Evolutionary conservation across 2,797 vertebrate genomes (phyloP).

Genomic region (Pseudotriccus pelzelni): DNA sequence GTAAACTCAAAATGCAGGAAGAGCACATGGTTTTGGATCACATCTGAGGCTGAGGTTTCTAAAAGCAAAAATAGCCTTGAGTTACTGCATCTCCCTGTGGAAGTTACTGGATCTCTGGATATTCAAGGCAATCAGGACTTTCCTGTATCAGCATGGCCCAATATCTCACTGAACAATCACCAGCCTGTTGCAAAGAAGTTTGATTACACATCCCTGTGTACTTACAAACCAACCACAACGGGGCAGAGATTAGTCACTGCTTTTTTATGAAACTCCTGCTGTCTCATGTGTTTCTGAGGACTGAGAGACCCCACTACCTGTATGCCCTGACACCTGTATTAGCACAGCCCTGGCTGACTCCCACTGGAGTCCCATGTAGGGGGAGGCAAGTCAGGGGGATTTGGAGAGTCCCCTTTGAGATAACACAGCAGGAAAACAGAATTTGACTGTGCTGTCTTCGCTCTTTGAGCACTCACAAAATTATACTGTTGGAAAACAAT

Average conservation of each 20-base stretch:
- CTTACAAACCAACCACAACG: background rate
- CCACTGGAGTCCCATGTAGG: background rate
- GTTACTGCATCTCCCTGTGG: background rate
- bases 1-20: background rate
- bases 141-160: accelerated
- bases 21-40: background rate
- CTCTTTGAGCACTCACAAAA: background rate
- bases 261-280: background rate
- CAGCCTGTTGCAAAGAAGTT: background rate
- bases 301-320: background rate
- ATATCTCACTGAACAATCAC: background rate
- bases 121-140: background rate
- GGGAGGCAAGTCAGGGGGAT: background rate
- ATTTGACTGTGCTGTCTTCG: background rate
- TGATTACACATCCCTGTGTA: background rate
- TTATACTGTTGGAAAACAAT: background rate
- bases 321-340: background rate
- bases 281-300: background rate
- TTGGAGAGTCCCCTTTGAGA: background rate
- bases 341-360: background rate
- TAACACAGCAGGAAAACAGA: background rate
- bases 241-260: background rate
- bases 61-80: background rate
- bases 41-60: background rate
- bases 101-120: background rate